phyloP scores from a whole-genome alignment of 2,113 vertebrate species.

The Carlito syrichta region DNA sequence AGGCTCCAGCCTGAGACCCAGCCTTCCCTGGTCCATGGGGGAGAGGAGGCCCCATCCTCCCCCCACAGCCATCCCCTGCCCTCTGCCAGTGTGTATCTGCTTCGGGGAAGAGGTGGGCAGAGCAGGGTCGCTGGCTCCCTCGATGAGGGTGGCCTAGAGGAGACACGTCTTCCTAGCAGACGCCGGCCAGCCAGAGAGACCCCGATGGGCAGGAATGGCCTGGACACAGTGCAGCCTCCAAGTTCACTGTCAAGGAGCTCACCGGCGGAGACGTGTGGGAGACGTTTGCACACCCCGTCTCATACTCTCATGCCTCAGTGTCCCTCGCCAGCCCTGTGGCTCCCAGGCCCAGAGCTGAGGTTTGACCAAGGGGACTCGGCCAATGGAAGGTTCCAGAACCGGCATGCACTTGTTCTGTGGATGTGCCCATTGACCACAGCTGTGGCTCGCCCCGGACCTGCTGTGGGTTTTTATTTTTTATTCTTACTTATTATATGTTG shows the following conservation, averaged over 20 bases:
- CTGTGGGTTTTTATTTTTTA: too few relatives aligned
- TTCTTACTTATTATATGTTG: too few relatives aligned
- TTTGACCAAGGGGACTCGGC: background rate
- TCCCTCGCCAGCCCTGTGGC: background rate
- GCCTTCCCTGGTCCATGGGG: background rate
- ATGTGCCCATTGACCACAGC: rapidly evolving
- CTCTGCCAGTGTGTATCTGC: background rate
- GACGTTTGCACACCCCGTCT: rapidly evolving
- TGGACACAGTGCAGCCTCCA: background rate
- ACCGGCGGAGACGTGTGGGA: background rate
- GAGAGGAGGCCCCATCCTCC: background rate
- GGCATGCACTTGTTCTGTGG: rapidly evolving
- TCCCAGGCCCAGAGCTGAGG: background rate
- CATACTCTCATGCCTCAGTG: background rate
- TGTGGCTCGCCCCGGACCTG: background rate
- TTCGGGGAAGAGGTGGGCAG: background rate
- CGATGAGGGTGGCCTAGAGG: background rate
- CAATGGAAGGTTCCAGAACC: background rate
- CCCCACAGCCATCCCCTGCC: background rate
- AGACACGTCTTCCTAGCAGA: background rate
- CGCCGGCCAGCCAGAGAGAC: background rate
- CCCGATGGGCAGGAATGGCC: background rate
- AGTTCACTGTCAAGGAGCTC: background rate
- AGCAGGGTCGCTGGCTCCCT: background rate
- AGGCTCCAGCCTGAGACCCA: background rate